phyloP scores from a whole-genome alignment of 92 coral and sea anemone genomes.

The Bergia sp. region DNA sequence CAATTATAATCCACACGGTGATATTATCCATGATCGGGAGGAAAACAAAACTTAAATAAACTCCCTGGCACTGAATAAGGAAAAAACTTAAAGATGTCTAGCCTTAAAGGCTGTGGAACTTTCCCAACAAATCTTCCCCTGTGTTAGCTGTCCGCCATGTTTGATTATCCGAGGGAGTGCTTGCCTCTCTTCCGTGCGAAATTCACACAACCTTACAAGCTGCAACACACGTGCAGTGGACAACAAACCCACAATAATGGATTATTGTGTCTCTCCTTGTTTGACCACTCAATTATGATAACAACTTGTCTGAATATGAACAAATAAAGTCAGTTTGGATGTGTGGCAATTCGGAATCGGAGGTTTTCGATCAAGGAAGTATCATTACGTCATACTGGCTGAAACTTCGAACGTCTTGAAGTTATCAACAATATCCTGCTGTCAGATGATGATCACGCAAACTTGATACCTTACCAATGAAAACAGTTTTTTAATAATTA shows the following conservation, averaged over 20 bases:
- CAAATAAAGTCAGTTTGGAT: constrained; percentile 4
- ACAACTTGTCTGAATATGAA: background rate
- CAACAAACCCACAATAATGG: constrained; percentile 25
- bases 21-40: constrained; percentile 27
- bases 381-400: background rate
- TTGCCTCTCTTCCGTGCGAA: constrained; percentile 1
- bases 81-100: background rate
- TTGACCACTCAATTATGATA: constrained; percentile 37
- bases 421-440: background rate
- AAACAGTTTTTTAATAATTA: background rate
- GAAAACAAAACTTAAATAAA: background rate
- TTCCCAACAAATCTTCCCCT: background rate
- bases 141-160: constrained; percentile 40
- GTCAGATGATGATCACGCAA: constrained; percentile 32
- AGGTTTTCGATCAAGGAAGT: background rate
- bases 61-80: background rate
- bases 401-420: background rate
- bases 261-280: constrained; percentile 35
- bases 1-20: constrained; percentile 30
- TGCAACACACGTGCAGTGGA: constrained; percentile 34
- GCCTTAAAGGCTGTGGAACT: constrained; percentile 43
- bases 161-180: background rate
- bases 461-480: background rate
- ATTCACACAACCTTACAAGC: background rate
- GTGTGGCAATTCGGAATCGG: background rate